Evolutionary conservation across 2,797 vertebrate species (phyloP).

Genomic region (Lateolabrax maculatus): DNA sequence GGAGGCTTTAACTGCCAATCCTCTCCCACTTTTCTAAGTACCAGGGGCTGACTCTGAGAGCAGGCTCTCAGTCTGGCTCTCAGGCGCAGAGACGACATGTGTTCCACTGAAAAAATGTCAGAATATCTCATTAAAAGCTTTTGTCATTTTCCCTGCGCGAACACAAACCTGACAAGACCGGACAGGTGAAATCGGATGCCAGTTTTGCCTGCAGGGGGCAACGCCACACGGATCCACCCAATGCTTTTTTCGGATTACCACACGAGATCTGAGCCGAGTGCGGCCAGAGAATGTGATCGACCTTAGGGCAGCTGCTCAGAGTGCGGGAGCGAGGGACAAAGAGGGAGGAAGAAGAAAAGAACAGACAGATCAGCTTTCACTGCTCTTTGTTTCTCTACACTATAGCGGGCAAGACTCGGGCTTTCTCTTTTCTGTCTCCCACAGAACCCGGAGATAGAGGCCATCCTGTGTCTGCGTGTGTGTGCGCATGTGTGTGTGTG

Average conservation of each 20-base stretch:
- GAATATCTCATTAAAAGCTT: conserved; percentile 49
- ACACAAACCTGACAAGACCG: conserved; percentile 43
- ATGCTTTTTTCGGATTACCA: conserved; percentile 49
- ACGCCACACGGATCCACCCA: conserved; percentile 36
- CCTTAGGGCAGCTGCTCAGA: conserved; percentile 72
- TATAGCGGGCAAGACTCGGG: conserved; percentile 52
- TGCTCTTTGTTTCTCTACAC: conserved; percentile 70
- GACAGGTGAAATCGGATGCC: conserved; percentile 57
- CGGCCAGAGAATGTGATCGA: conserved; percentile 49
- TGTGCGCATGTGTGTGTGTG: not conserved
- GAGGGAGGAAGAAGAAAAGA: conserved; percentile 62
- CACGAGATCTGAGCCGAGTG: conserved; percentile 42
- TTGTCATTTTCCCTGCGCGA: conserved; percentile 28
- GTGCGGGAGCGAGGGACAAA: conserved; percentile 60
- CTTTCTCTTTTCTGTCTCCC: conserved; percentile 65
- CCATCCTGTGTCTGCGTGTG: conserved; percentile 21
- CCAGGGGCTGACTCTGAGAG: conserved; percentile 52
- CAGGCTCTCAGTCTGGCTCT: conserved; percentile 40
- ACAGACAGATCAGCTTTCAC: conserved; percentile 75
- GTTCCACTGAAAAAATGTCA: conserved; percentile 33
- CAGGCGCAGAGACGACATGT: conserved; percentile 47
- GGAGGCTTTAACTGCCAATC: conserved; percentile 63
- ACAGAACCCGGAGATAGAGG: conserved; percentile 52
- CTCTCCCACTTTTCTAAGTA: conserved; percentile 44
- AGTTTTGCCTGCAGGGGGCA: conserved; percentile 38